Conservation (phyloP, 2,888 invertebrate species). For the Tromatobia lineatoria region DNA sequence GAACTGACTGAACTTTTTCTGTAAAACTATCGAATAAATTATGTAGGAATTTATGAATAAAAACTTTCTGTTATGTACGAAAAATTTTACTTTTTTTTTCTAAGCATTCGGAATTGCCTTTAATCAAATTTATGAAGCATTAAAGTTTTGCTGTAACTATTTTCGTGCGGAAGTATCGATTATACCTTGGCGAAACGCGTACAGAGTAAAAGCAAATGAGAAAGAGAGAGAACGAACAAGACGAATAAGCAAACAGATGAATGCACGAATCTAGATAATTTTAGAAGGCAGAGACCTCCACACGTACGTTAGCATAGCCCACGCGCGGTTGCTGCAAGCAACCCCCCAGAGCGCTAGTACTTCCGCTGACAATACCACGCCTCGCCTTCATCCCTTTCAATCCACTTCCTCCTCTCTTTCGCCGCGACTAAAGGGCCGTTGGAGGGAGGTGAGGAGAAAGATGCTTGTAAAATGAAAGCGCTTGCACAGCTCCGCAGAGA, state of each 20-base stretch:
- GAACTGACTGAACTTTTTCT: not conserved
- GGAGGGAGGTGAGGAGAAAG: not conserved
- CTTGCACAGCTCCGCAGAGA: conserved; percentile 16
- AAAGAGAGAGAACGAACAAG: not conserved
- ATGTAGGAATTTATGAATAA: too few relatives aligned
- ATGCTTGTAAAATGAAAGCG: conserved; percentile 42
- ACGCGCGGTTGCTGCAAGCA: conserved; percentile 25
- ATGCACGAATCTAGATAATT: conserved; percentile 47
- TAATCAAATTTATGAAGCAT: not conserved
- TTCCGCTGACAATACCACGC: conserved; percentile 50
- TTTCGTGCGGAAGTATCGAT: conserved; percentile 2
- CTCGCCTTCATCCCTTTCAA: conserved; percentile 37
- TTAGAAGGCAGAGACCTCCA: conserved; percentile 41
- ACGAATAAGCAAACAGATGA: conserved; percentile 42
- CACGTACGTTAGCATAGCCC: conserved; percentile 11
- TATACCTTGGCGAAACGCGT: not conserved
- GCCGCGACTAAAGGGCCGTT: conserved; percentile 24
- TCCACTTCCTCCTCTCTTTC: conserved; percentile 40
- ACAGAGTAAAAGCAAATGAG: not conserved
- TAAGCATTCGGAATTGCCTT: too few relatives aligned
- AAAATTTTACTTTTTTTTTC: too few relatives aligned
- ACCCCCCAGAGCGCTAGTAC: conserved; percentile 46
- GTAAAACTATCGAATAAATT: not conserved
- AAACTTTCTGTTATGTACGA: too few relatives aligned
- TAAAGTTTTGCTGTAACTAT: not conserved